Evolutionary conservation across 2,888 invertebrate genomes (phyloP).

Genomic region (Biston betularia): DNA sequence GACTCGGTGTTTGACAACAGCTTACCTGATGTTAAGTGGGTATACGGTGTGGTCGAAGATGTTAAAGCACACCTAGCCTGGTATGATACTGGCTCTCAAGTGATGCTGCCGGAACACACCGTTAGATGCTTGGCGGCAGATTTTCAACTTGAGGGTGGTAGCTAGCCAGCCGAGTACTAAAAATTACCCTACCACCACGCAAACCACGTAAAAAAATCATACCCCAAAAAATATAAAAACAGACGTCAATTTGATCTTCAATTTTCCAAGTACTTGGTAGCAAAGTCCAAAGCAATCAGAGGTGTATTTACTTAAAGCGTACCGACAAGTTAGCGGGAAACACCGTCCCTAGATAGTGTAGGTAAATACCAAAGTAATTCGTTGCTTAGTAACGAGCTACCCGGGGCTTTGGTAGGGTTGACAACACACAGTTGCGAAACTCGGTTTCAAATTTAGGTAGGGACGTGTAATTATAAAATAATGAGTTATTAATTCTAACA

Average conservation of each 20-base stretch:
- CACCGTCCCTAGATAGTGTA: slow-evolving; percentile 35
- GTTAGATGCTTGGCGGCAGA: too few relatives aligned
- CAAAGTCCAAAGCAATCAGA: slow-evolving; percentile 32
- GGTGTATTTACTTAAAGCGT: slow-evolving; percentile 33
- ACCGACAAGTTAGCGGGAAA: slow-evolving; percentile 36
- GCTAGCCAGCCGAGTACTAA: too few relatives aligned
- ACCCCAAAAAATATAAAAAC: background rate
- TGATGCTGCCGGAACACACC: too few relatives aligned
- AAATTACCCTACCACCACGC: too few relatives aligned
- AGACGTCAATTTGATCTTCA: background rate
- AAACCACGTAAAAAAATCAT: too few relatives aligned
- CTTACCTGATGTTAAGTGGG: too few relatives aligned
- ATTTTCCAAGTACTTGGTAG: slow-evolving; percentile 19
- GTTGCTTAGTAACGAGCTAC: slow-evolving; percentile 34
- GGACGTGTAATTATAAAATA: background rate
- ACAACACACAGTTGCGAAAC: slow-evolving; percentile 6
- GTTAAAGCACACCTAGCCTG: too few relatives aligned
- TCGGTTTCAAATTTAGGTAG: background rate
- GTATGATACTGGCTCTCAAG: too few relatives aligned
- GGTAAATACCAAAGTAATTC: slow-evolving; percentile 38
- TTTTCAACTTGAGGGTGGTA: too few relatives aligned
- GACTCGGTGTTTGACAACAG: too few relatives aligned
- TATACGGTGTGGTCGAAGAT: too few relatives aligned
- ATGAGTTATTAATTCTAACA: too few relatives aligned
- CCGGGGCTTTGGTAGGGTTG: slow-evolving; percentile 23